A percentile compares a stretch with the other conserved stretches of the same genome.
Evolutionary conservation across 2,888 invertebrate species (phyloP).

Genomic region (Ormia ochracea): DNA sequence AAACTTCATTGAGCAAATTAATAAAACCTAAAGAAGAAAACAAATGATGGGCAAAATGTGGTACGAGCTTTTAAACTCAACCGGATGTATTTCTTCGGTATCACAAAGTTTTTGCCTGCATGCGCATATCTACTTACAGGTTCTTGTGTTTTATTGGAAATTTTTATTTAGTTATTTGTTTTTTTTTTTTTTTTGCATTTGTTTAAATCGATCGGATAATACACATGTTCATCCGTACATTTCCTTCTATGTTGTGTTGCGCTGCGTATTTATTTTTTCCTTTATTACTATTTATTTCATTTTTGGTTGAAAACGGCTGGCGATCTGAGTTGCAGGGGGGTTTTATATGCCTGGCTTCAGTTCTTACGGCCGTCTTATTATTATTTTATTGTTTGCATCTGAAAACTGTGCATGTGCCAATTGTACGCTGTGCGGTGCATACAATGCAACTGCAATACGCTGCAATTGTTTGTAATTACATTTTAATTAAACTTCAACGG

Average conservation of each 20-base stretch:
- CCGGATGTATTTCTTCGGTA: slow-evolving; percentile 59
- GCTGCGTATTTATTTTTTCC: background rate
- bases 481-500: slow-evolving; percentile 61
- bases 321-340: background rate
- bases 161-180: background rate
- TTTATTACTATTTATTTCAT: background rate
- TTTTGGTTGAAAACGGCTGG: background rate
- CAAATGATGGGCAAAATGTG: slow-evolving; percentile 37
- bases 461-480: slow-evolving; percentile 59
- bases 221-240: slow-evolving; percentile 55
- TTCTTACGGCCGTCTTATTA: slow-evolving; percentile 34
- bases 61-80: slow-evolving; percentile 37
- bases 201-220: slow-evolving; percentile 52
- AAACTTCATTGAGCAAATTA: slow-evolving; percentile 45
- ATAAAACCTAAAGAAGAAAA: slow-evolving; percentile 1
- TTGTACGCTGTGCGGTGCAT: background rate
- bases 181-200: slow-evolving; percentile 10
- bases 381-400: slow-evolving; percentile 31
- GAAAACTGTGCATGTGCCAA: slow-evolving; percentile 40
- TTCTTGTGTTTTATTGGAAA: slow-evolving; percentile 44
- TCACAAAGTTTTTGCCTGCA: slow-evolving; percentile 12
- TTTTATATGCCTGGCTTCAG: slow-evolving; percentile 35
- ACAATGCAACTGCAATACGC: slow-evolving; percentile 30
- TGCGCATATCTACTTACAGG: background rate
- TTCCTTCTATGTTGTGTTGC: slow-evolving; percentile 40